These are phyloP conservation scores for Pygathrix nemaeus DNA, from an alignment of 2,113 vertebrate species.

Conservation along the genomic window DNA sequence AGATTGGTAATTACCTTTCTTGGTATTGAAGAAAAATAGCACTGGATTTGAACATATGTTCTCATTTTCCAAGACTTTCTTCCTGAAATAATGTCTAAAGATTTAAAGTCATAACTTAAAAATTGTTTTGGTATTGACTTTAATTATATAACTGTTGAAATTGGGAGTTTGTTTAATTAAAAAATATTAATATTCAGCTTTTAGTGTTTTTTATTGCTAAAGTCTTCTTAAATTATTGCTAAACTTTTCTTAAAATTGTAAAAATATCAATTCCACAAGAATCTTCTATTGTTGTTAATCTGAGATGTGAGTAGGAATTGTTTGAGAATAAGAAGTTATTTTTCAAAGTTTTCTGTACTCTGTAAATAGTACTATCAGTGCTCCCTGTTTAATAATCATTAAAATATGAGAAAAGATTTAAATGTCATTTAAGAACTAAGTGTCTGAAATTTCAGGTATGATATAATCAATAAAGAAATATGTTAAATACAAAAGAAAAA, in stretches of 20 bases:
- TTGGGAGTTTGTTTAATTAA: slow-evolving; percentile 21
- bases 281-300: not conserved
- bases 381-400: not conserved
- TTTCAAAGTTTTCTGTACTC: slow-evolving; percentile 30
- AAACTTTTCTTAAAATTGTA: slow-evolving; percentile 42
- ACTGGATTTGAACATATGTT: not conserved
- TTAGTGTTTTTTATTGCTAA: slow-evolving; percentile 6
- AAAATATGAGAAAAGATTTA: slow-evolving; percentile 16
- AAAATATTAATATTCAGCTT: not conserved
- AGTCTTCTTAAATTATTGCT: not conserved
- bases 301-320: slow-evolving; percentile 36
- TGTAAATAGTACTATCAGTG: not conserved
- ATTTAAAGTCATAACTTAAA: slow-evolving; percentile 25
- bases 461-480: slow-evolving; percentile 39
- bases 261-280: not conserved
- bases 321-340: slow-evolving; percentile 23
- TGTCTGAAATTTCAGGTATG: slow-evolving; percentile 1
- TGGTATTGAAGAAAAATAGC: not conserved
- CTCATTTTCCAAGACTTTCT: slow-evolving; percentile 33
- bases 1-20: not conserved
- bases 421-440: not conserved
- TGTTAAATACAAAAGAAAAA: slow-evolving; percentile 38
- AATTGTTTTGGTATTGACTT: not conserved
- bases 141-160: not conserved
- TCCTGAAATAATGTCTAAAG: not conserved